These are phyloP conservation scores for Cantharis nigra DNA, from an alignment of 2,888 invertebrate genomes.

Conservation along the genomic window DNA sequence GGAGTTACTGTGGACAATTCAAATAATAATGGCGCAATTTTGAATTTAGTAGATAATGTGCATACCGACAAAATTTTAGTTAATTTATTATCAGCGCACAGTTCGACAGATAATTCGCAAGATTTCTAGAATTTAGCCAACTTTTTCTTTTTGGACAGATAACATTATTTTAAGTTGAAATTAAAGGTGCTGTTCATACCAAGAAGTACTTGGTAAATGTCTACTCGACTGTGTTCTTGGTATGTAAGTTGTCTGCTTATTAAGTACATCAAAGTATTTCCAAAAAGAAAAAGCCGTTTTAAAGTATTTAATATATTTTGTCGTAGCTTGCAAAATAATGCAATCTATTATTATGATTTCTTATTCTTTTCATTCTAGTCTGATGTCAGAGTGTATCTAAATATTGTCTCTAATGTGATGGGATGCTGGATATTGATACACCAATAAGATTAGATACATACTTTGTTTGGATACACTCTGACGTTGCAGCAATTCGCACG, in stretches of 20 bases:
- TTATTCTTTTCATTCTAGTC: background rate
- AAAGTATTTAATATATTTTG: background rate
- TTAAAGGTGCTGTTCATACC: background rate
- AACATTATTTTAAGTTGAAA: background rate
- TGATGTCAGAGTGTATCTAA: too few species aligned
- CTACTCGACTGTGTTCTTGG: background rate
- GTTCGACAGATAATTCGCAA: conserved; percentile 51
- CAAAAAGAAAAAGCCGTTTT: background rate
- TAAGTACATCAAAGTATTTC: background rate
- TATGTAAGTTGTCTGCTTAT: background rate
- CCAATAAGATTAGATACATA: too few species aligned
- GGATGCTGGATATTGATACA: too few species aligned
- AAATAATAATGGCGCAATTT: conserved; percentile 36
- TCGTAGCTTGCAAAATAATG: background rate
- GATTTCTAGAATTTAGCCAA: conserved; percentile 37
- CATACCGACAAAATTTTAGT: conserved; percentile 44
- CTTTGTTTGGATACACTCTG: too few species aligned
- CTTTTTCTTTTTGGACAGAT: background rate
- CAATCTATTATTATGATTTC: too few species aligned
- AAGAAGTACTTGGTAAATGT: background rate
- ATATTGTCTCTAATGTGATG: too few species aligned
- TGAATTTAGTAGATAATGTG: conserved; percentile 41
- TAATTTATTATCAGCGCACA: conserved; percentile 50
- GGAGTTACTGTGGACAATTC: conserved; percentile 38
- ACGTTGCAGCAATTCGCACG: too few species aligned